A percentile compares a stretch with the other conserved stretches of the same genome.
These are phyloP conservation scores for Plectus sambesii DNA, from an alignment of 1,140 invertebrate genomes.

Conservation along the genomic window DNA sequence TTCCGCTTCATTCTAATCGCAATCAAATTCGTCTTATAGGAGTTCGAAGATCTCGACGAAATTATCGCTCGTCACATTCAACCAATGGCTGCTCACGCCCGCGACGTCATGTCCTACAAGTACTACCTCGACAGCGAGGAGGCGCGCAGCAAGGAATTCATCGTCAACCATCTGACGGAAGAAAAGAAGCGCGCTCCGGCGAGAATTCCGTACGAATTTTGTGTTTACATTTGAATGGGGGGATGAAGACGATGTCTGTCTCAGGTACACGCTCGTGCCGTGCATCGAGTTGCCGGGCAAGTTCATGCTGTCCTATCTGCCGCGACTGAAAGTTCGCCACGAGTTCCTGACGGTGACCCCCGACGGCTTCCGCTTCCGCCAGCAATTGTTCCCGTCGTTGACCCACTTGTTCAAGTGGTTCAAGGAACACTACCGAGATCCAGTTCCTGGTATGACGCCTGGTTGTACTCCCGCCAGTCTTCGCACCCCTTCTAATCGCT, in stretches of 20 bases:
- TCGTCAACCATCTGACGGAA: conserved; percentile 71
- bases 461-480: not conserved
- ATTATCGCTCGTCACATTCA: conserved; percentile 90
- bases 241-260: conserved; percentile 9
- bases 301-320: conserved; percentile 84
- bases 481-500: conserved; percentile 1
- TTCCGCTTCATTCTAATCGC: conserved; percentile 65
- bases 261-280: conserved; percentile 47
- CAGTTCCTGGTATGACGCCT: conserved; percentile 54
- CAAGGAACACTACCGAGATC: conserved; percentile 89
- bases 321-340: conserved; percentile 66
- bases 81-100: conserved; percentile 81
- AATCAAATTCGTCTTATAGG: conserved; percentile 96
- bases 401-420: conserved; percentile 82
- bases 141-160: conserved; percentile 65
- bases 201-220: conserved; percentile 81
- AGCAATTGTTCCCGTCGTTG: conserved; percentile 72
- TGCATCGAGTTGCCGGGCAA: conserved; percentile 73
- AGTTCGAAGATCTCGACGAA: conserved; percentile 97
- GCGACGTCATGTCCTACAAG: conserved; percentile 79
- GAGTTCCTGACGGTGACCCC: conserved; percentile 81
- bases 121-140: no score
- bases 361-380: conserved; percentile 79
- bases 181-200: conserved; percentile 71
- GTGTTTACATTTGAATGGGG: conserved; percentile 59